Evolutionary conservation across 2,797 vertebrate genomes (phyloP).

Genomic region (Allobates femoralis): DNA sequence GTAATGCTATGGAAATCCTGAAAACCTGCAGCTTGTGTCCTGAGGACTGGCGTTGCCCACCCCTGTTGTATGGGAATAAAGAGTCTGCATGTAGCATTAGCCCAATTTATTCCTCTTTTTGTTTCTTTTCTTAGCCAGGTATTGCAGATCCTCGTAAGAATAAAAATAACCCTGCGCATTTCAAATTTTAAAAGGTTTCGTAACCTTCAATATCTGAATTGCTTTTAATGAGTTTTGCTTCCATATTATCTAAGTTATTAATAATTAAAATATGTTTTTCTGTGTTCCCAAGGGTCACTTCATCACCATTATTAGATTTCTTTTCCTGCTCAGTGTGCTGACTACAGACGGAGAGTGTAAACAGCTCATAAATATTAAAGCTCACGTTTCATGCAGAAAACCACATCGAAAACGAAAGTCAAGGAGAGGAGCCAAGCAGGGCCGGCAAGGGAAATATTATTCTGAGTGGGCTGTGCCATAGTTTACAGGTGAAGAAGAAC

Average conservation of each 20-base stretch:
- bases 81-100: too few relatives aligned
- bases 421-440: not conserved
- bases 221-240: not conserved
- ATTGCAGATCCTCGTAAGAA: not conserved
- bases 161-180: not conserved
- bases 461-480: not conserved
- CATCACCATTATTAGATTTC: not conserved
- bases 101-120: too few relatives aligned
- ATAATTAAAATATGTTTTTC: not conserved
- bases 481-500: not conserved
- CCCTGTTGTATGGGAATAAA: too few relatives aligned
- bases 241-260: not conserved
- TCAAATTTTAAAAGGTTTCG: not conserved
- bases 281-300: not conserved
- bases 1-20: too few relatives aligned
- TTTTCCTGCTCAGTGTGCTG: not conserved
- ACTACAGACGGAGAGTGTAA: not conserved
- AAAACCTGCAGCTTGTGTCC: too few relatives aligned
- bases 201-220: not conserved
- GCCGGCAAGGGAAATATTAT: not conserved
- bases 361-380: not conserved
- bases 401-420: not conserved
- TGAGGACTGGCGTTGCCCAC: too few relatives aligned
- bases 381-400: not conserved
- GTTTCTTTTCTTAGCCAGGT: not conserved